A percentile compares a stretch with the other conserved stretches of the same genome.
Conservation (phyloP, 2,888 invertebrate species). For the Brenthis ino region DNA sequence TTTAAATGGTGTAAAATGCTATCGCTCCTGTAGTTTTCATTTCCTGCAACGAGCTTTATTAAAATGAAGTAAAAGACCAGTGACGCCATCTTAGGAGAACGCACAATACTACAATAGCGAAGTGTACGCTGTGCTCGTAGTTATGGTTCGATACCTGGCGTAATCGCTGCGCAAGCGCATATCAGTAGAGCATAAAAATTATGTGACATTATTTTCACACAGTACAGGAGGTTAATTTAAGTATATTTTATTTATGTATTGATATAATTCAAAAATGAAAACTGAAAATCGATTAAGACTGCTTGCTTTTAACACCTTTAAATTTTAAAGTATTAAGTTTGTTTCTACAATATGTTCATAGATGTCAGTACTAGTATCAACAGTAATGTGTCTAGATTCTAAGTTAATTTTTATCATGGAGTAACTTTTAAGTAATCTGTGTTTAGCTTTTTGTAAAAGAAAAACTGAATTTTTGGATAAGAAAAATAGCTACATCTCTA, state of each 20-base stretch:
- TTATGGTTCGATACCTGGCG: constrained; percentile 60
- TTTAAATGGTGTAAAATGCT: constrained; percentile 65
- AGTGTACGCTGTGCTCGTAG: constrained; percentile 24
- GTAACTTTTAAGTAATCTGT: too few species aligned
- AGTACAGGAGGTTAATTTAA: constrained; percentile 52
- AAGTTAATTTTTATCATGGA: not conserved
- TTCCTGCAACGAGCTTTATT: constrained; percentile 48
- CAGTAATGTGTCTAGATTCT: not conserved
- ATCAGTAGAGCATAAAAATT: constrained; percentile 64
- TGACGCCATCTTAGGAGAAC: constrained; percentile 68
- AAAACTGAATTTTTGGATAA: too few species aligned
- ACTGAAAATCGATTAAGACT: not conserved
- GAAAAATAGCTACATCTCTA: too few species aligned
- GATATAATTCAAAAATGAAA: not conserved
- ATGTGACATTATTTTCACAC: constrained; percentile 49
- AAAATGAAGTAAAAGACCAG: constrained; percentile 51
- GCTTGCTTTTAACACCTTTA: not conserved
- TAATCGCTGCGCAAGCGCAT: constrained; percentile 64
- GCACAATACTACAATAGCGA: constrained; percentile 51
- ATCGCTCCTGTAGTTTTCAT: constrained; percentile 56
- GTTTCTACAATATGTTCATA: constrained; percentile 13
- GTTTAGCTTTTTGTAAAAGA: too few species aligned
- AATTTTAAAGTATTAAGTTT: not conserved
- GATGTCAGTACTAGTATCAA: constrained; percentile 15
- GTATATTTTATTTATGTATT: not conserved